These are phyloP conservation scores for Alexandromys fortis DNA, from an alignment of 2,113 vertebrate genomes.

Conservation along the genomic window DNA sequence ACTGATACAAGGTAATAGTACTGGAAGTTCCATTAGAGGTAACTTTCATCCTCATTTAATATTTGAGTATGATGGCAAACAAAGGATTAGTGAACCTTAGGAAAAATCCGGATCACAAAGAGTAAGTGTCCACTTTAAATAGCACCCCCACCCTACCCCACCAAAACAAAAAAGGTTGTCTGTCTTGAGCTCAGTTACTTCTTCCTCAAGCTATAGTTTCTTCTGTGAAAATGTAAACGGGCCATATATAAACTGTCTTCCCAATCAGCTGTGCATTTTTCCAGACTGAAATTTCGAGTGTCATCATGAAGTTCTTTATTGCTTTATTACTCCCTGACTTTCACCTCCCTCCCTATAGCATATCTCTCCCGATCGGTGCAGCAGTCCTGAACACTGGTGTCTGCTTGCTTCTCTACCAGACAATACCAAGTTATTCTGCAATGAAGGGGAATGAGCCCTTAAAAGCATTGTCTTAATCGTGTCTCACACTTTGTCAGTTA, in stretches of 20 bases:
- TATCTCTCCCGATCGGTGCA: background rate
- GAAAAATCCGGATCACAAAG: background rate
- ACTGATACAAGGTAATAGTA: background rate
- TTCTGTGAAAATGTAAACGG: background rate
- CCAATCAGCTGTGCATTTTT: background rate
- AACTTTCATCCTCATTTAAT: conserved; percentile 6
- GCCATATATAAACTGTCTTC: conserved; percentile 8
- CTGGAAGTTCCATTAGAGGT: background rate
- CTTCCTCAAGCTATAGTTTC: background rate
- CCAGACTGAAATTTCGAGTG: background rate
- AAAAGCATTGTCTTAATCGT: background rate
- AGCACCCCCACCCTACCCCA: background rate
- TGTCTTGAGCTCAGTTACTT: background rate
- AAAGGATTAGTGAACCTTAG: conserved; percentile 49
- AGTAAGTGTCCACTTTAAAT: background rate
- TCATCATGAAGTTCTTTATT: background rate
- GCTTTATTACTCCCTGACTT: background rate
- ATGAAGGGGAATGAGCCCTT: background rate
- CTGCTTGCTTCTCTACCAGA: background rate
- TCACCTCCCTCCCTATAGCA: background rate
- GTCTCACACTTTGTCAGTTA: background rate
- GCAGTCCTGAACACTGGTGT: background rate
- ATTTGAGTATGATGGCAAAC: background rate
- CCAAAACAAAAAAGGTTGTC: background rate
- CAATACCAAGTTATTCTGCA: background rate